Evolutionary conservation across 2,113 vertebrate species (phyloP).

Genomic region (Pimephales promelas): DNA sequence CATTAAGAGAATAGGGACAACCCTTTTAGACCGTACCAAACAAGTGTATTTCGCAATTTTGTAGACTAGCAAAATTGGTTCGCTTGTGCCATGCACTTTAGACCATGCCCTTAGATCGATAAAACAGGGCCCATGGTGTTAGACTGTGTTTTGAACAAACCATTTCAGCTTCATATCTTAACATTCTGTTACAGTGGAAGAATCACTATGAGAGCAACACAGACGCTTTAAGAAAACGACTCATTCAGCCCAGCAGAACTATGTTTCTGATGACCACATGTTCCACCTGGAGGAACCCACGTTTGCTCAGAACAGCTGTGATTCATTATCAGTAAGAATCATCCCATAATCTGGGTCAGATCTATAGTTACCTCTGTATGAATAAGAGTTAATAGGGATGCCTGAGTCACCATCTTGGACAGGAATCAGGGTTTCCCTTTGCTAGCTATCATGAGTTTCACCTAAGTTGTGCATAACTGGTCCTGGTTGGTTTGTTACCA

Average conservation of each 20-base stretch:
- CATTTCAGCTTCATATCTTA: background rate
- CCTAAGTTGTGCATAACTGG: too few species aligned
- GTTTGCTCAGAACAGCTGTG: conserved; percentile 41
- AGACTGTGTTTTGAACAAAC: background rate
- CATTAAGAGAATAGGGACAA: too few species aligned
- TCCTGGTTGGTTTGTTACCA: too few species aligned
- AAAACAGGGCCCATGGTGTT: background rate
- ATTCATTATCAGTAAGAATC: conserved; percentile 56
- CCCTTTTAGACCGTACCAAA: too few species aligned
- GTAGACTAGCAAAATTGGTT: too few species aligned
- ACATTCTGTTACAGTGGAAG: conserved; percentile 52
- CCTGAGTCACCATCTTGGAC: background rate
- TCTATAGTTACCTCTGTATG: background rate
- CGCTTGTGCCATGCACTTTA: too few species aligned
- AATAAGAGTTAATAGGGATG: background rate
- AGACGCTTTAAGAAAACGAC: conserved; percentile 43
- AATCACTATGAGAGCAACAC: conserved; percentile 6
- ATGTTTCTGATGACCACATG: conserved; percentile 9
- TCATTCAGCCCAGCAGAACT: conserved; percentile 35
- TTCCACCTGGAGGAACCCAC: conserved; percentile 30
- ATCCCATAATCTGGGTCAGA: background rate
- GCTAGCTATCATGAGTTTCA: background rate
- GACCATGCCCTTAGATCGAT: too few species aligned
- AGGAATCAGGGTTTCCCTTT: background rate
- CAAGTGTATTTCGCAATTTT: too few species aligned